These are phyloP conservation scores for Eclectus roratus DNA, from an alignment of 2,113 vertebrate genomes.

Conservation along the genomic window DNA sequence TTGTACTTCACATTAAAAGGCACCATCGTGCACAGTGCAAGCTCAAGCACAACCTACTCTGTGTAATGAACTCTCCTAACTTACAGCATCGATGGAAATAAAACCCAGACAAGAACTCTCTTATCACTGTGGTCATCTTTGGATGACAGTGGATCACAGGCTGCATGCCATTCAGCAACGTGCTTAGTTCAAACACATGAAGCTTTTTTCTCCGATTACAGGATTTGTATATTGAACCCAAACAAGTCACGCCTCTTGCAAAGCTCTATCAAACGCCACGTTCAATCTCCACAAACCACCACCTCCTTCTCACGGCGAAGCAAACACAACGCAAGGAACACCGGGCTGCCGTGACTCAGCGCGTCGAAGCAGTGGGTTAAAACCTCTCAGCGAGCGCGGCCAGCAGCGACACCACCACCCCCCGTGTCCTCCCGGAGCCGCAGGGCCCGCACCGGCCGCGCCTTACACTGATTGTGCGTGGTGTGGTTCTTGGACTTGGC, in stretches of 20 bases:
- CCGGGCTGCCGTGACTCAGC: fast-evolving
- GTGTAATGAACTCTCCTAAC: not conserved
- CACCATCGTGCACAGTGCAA: fast-evolving
- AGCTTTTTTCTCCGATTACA: fast-evolving
- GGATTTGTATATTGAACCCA: fast-evolving
- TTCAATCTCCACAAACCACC: fast-evolving
- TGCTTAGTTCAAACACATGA: fast-evolving
- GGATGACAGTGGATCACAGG: fast-evolving
- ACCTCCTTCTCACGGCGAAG: no score
- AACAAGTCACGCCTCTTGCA: fast-evolving
- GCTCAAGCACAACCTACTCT: fast-evolving
- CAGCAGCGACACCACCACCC: fast-evolving
- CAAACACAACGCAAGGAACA: not conserved
- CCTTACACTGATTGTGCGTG: slow-evolving; percentile 93
- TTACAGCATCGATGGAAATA: not conserved
- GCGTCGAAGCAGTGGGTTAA: fast-evolving
- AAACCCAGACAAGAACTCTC: fast-evolving
- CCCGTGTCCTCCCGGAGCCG: not conserved
- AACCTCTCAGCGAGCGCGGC: fast-evolving
- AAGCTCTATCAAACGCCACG: fast-evolving
- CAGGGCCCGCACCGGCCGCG: no score
- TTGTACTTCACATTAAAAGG: fast-evolving
- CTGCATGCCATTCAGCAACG: fast-evolving
- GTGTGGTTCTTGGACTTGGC: slow-evolving; percentile 99
- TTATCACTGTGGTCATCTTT: not conserved